Conservation (phyloP, 2,888 invertebrate genomes). For the Petrolisthes manimaculis region DNA sequence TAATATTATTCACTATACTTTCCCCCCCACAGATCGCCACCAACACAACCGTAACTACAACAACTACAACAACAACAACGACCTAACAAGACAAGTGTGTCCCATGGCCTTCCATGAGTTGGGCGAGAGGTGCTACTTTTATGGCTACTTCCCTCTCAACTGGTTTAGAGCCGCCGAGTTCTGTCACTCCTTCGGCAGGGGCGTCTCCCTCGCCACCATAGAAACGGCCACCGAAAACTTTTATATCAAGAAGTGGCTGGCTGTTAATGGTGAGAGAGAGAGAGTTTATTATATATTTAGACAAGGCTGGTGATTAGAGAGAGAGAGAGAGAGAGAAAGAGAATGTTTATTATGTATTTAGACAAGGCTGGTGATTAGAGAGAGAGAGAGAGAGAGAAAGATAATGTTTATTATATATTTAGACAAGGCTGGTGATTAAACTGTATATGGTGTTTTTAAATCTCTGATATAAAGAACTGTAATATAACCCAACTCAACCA, state of each 20-base stretch:
- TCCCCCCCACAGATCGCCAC: too few species aligned
- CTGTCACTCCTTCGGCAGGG: conserved; percentile 65
- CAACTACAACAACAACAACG: not conserved
- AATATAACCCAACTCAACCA: too few species aligned
- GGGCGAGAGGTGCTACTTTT: conserved; percentile 65
- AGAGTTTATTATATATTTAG: conserved; percentile 7
- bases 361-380: not conserved
- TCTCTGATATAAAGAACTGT: too few species aligned
- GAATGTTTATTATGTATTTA: not conserved
- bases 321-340: not conserved
- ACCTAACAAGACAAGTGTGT: conserved; percentile 21
- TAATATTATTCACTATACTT: not conserved
- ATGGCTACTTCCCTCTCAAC: conserved; percentile 65
- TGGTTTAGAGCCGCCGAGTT: conserved; percentile 66
- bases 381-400: not conserved
- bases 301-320: not conserved
- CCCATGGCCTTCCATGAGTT: conserved; percentile 65
- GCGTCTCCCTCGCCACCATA: conserved; percentile 63
- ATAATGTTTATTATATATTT: not conserved
- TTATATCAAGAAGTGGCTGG: conserved; percentile 61
- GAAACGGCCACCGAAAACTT: conserved; percentile 61
- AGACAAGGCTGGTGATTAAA: not conserved
- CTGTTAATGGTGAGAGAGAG: conserved; percentile 55
- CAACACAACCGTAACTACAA: too few species aligned
- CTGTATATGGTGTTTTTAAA: not conserved